Evolutionary conservation across 1,140 invertebrate genomes (phyloP).

Genomic region (Trachymyrmex cornetzi): DNA sequence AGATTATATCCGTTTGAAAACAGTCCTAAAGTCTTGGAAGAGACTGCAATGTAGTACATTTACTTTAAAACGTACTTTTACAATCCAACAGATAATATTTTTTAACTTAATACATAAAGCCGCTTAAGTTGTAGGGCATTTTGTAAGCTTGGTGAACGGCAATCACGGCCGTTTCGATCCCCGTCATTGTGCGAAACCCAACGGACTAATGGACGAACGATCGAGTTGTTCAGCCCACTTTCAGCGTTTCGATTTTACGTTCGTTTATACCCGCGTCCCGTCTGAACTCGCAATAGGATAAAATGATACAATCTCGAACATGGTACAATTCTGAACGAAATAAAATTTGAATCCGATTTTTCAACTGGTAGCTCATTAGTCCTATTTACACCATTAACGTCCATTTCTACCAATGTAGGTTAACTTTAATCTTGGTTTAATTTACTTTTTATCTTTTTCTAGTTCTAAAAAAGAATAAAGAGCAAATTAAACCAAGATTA

Average conservation of each 20-base stretch:
- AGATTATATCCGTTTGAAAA: neutral
- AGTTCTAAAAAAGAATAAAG: too few species aligned
- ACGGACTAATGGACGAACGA: neutral
- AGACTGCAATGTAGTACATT: constrained; percentile 19
- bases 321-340: too few species aligned
- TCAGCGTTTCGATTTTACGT: constrained; percentile 24
- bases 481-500: too few species aligned
- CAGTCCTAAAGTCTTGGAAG: neutral
- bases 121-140: constrained; percentile 18
- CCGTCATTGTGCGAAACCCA: constrained; percentile 9
- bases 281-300: too few species aligned
- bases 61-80: constrained; percentile 35
- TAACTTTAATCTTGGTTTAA: too few species aligned
- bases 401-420: too few species aligned
- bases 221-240: neutral
- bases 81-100: constrained; percentile 6
- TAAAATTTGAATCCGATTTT: too few species aligned
- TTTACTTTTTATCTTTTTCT: too few species aligned
- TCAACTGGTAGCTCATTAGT: too few species aligned
- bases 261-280: constrained; percentile 2
- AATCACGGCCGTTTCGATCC: neutral
- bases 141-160: constrained; percentile 4
- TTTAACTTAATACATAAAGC: constrained; percentile 4
- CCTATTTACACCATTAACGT: too few species aligned
- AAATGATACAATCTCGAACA: too few species aligned